Evolutionary conservation across 1,140 invertebrate genomes (phyloP).

Genomic region (Teleopsis dalmanni): DNA sequence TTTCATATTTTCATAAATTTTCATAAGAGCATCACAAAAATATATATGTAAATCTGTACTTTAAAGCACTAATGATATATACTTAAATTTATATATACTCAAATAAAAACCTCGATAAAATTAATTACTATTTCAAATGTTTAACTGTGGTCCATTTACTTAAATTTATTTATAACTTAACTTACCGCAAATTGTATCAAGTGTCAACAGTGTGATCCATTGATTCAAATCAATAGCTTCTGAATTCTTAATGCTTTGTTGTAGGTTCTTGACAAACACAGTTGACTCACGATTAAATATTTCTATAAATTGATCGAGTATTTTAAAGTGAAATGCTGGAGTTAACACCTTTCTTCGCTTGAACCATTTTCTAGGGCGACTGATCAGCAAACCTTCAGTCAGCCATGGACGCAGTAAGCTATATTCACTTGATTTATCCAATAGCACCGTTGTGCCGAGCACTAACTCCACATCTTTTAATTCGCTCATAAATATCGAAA

Average conservation of each 20-base stretch:
- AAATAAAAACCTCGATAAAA: too few species aligned
- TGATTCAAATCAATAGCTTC: slow-evolving; percentile 54
- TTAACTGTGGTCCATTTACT: too few species aligned
- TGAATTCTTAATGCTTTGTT: slow-evolving; percentile 17
- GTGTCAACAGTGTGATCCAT: slow-evolving; percentile 56
- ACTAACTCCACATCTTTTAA: slow-evolving; percentile 26
- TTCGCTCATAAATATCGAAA: slow-evolving; percentile 27
- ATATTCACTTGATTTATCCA: slow-evolving; percentile 48
- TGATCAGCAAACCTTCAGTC: slow-evolving; percentile 61
- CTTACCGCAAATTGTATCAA: slow-evolving; percentile 69
- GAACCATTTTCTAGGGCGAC: slow-evolving; percentile 63
- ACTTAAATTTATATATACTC: too few species aligned
- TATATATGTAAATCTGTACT: too few species aligned
- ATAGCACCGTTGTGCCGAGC: slow-evolving; percentile 18
- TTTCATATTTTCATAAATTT: too few species aligned
- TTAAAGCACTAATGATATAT: too few species aligned
- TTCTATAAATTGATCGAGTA: slow-evolving; percentile 67
- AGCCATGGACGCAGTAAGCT: slow-evolving; percentile 59
- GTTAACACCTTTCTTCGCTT: slow-evolving; percentile 71
- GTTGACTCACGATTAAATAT: slow-evolving; percentile 63
- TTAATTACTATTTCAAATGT: too few species aligned
- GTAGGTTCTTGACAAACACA: slow-evolving; percentile 52
- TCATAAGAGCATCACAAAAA: too few species aligned
- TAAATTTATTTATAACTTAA: too few species aligned
- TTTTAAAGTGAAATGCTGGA: slow-evolving; percentile 82